Evolutionary conservation across 2,797 vertebrate species (phyloP).

Genomic region (Pitangus sulphuratus): DNA sequence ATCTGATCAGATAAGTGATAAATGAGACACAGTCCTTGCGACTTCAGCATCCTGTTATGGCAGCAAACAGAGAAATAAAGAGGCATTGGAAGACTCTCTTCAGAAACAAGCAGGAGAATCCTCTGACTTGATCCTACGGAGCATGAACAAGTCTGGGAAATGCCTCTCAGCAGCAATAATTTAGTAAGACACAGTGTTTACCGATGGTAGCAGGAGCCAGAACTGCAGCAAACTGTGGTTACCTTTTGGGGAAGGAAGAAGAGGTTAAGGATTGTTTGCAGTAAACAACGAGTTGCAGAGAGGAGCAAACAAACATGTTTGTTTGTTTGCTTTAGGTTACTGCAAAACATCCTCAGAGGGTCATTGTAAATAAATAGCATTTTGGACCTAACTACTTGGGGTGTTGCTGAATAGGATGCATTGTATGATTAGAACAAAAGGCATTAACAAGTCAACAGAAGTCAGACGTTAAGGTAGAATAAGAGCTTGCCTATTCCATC

Average conservation of each 20-base stretch:
- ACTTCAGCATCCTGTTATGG: accelerated
- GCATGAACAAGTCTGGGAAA: background rate
- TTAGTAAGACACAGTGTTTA: background rate
- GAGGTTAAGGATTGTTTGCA: background rate
- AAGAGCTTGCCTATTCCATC: background rate
- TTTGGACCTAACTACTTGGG: background rate
- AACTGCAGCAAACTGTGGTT: background rate
- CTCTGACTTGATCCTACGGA: background rate
- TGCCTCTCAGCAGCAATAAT: background rate
- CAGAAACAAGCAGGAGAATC: background rate
- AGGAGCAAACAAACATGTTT: background rate
- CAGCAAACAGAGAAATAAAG: background rate
- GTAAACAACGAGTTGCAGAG: background rate
- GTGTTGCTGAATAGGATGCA: background rate
- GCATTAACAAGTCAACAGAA: background rate
- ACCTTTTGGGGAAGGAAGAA: background rate
- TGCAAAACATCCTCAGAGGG: background rate
- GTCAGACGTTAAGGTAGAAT: background rate
- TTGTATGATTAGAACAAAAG: background rate
- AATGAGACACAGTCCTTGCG: accelerated
- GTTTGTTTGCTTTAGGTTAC: background rate
- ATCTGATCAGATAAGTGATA: background rate
- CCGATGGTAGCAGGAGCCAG: background rate
- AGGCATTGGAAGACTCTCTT: background rate
- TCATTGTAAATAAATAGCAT: background rate